A percentile compares a stretch with the other conserved stretches of the same genome.
Conservation (phyloP, 2,888 invertebrate genomes). For the Pheosia tremula region DNA sequence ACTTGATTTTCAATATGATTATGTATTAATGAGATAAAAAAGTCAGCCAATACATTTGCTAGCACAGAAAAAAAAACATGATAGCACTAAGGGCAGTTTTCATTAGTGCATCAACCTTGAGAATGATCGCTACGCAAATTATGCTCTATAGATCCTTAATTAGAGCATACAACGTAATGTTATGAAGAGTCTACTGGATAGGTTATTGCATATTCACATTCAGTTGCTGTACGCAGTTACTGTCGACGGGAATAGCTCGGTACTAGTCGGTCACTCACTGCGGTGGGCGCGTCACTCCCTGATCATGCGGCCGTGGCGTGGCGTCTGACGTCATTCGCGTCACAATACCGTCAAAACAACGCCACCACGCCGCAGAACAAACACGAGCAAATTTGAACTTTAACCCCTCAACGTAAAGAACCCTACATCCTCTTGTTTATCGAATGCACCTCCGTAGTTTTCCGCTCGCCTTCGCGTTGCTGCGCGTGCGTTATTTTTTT, state of each 20-base stretch:
- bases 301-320: slow-evolving; percentile 65
- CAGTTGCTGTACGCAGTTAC: slow-evolving; percentile 9
- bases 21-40: not conserved
- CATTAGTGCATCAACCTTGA: not conserved
- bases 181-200: not conserved
- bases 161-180: not conserved
- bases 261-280: slow-evolving; percentile 16
- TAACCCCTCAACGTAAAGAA: slow-evolving; percentile 28
- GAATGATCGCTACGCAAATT: not conserved
- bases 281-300: slow-evolving; percentile 66
- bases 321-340: slow-evolving; percentile 70
- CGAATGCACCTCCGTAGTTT: slow-evolving; percentile 54
- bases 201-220: not conserved
- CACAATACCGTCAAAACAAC: slow-evolving; percentile 57
- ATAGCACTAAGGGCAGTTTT: slow-evolving; percentile 19
- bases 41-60: too few species aligned
- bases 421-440: slow-evolving; percentile 32
- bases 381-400: slow-evolving; percentile 27
- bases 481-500: slow-evolving; percentile 28
- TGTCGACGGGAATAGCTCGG: slow-evolving; percentile 25
- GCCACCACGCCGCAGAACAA: slow-evolving; percentile 36
- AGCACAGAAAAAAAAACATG: slow-evolving; percentile 14
- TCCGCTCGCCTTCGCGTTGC: slow-evolving; percentile 64
- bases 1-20: not conserved
- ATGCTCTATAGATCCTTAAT: not conserved